Evolutionary conservation across 2,797 vertebrate genomes (phyloP), one percentile per base, ranked within the genome.

Genomic region (Linurgus olivaceus): DNA sequence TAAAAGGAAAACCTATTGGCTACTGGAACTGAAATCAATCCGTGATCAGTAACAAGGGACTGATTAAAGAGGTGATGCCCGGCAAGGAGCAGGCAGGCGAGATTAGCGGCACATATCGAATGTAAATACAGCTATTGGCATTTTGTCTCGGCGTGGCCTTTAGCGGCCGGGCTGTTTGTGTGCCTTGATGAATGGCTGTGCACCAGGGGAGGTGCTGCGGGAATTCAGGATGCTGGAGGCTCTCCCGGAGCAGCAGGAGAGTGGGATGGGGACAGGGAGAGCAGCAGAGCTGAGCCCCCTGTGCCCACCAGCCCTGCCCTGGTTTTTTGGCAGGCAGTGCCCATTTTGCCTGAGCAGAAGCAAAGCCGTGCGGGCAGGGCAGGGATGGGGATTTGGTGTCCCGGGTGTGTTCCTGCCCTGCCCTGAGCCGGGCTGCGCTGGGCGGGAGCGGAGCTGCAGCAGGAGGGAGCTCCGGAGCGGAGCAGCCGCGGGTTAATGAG

Each of bases 71-170:
- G 74, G 91, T 72, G 86, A 51, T 10, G 70, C 48, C 58, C 83
- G 1, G 80, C 68, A 42, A 38, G 4, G 66, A 77, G 72, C 74
- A 51, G 86, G 80, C 50, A 20, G 82, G 82, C 91, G 59, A 76
- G 87, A 86, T 96, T 78, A 95, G 79, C 20, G 26, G 89, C 92
- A 88, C 47, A 14, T 42, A 26, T 84, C 88, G 74, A 91, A 95
- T 61, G 87, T 51, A 92, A 90, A 94, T 68, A 44, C 68, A 19
- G 80, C 75, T 96, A 96, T 94, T 40, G 97, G 97, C 97, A 44
- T 95, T 90, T 95, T 91, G 94, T 97, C 88, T 78, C 52, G 63
- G 71, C 18, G 33, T 86, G 95, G 97, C 97, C 97, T 97, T 97
- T 95, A 83, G 89, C 84, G 87, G 94, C 67, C 63, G 68, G 61